Evolutionary conservation across 2,888 invertebrate species (phyloP).

Genomic region (Nymphalis c-album): DNA sequence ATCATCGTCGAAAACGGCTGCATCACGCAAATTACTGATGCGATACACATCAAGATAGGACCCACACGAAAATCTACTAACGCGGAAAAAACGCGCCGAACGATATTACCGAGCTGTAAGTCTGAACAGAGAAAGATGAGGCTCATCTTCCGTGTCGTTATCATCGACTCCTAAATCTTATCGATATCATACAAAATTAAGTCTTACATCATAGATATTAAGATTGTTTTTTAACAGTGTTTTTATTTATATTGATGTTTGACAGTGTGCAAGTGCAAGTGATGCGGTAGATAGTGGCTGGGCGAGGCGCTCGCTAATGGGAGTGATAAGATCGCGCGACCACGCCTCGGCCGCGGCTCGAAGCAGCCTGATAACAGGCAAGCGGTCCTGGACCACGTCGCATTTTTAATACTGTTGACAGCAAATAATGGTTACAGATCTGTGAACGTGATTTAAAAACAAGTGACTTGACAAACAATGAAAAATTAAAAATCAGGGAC

Average conservation of each 20-base stretch:
- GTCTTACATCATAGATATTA: slow-evolving; percentile 37
- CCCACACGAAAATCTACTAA: slow-evolving; percentile 52
- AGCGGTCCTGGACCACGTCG: slow-evolving; percentile 16
- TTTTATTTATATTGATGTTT: slow-evolving; percentile 48
- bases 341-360: slow-evolving; percentile 60
- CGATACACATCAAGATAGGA: slow-evolving; percentile 57
- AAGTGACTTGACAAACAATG: slow-evolving; percentile 31
- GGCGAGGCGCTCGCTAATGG: slow-evolving; percentile 76
- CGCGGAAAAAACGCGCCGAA: slow-evolving; percentile 57
- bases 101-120: slow-evolving; percentile 57
- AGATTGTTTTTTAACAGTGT: slow-evolving; percentile 41
- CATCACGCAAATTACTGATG: slow-evolving; percentile 71
- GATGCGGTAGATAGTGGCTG: slow-evolving; percentile 71
- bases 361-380: slow-evolving; percentile 33
- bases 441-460: slow-evolving; percentile 28
- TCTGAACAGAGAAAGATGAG: slow-evolving; percentile 56
- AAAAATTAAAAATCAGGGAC: slow-evolving; percentile 11
- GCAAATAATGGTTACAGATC: slow-evolving; percentile 25
- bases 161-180: slow-evolving; percentile 36
- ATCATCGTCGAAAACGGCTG: slow-evolving; percentile 68
- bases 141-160: slow-evolving; percentile 42
- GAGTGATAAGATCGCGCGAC: slow-evolving; percentile 73
- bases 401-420: slow-evolving; percentile 35
- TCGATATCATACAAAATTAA: slow-evolving; percentile 37
- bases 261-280: slow-evolving; percentile 49